Evolutionary conservation across 2,797 vertebrate species (phyloP).

Genomic region (Eospalax fontanierii): DNA sequence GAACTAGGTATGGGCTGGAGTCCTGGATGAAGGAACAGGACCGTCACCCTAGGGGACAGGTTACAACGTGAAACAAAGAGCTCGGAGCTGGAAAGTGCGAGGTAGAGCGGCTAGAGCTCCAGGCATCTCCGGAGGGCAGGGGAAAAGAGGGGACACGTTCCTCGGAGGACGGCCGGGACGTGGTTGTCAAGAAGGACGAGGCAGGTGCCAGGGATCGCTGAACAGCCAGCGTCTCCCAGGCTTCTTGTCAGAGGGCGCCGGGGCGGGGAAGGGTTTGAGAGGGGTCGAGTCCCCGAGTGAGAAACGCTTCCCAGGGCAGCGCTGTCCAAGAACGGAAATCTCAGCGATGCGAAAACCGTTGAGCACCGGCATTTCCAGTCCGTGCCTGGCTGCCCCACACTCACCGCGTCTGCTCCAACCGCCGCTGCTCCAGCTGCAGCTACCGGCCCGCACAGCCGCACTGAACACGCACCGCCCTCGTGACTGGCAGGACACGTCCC

Average conservation of each 20-base stretch:
- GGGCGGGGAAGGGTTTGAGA: constrained; percentile 60
- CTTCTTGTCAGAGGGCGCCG: constrained; percentile 32
- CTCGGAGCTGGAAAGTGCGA: not conserved
- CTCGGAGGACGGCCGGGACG: not conserved
- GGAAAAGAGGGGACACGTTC: not conserved
- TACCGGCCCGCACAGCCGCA: constrained; percentile 79
- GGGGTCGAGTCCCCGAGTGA: not conserved
- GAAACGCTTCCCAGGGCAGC: not conserved
- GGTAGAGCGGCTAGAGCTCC: not conserved
- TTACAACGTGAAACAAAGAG: constrained; percentile 62
- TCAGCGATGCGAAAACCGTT: not conserved
- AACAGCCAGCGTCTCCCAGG: not conserved
- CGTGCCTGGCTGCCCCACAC: constrained; percentile 47
- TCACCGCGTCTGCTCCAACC: constrained; percentile 72
- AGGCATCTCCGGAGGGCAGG: not conserved
- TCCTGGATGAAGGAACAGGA: not conserved
- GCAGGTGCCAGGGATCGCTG: not conserved
- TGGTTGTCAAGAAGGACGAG: not conserved
- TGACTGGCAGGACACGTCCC: not conserved
- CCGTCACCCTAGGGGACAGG: not conserved
- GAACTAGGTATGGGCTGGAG: not conserved
- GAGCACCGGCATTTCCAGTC: not conserved
- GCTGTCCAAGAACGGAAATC: not conserved
- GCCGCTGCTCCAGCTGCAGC: constrained; percentile 72
- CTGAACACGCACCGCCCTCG: constrained; percentile 23